Evolutionary conservation across 2,888 invertebrate genomes (phyloP).

Genomic region (Plusia festucae): DNA sequence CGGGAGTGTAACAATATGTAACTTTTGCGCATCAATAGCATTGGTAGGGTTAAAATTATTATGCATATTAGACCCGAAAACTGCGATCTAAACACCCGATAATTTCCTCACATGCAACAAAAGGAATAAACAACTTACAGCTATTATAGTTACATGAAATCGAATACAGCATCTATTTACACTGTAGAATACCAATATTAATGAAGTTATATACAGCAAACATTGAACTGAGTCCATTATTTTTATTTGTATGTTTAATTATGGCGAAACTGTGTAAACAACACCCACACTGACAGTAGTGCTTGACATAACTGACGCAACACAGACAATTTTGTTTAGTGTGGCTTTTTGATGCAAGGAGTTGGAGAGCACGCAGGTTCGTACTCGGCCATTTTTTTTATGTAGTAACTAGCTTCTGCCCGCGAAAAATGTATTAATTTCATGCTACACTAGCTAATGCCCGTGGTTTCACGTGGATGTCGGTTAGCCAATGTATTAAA

Average conservation of each 20-base stretch:
- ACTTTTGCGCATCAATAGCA: no score
- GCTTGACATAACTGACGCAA: slow-evolving; percentile 25
- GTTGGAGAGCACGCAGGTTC: slow-evolving; percentile 23
- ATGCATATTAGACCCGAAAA: no score
- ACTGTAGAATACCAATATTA: no score
- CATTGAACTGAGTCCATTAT: slow-evolving; percentile 18
- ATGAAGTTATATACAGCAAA: slow-evolving; percentile 11
- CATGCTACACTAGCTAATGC: no score
- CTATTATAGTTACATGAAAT: neutral
- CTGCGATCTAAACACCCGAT: no score
- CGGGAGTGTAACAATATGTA: no score
- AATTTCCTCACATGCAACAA: slow-evolving; percentile 11
- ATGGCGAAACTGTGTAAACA: slow-evolving; percentile 24
- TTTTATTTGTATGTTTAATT: slow-evolving; percentile 18
- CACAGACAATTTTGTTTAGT: slow-evolving; percentile 29
- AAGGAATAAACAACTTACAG: neutral
- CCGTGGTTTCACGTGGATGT: no score
- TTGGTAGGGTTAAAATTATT: no score
- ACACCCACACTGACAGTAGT: slow-evolving; percentile 9
- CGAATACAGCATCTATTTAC: slow-evolving; percentile 12
- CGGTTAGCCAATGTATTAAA: no score
- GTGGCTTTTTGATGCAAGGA: slow-evolving; percentile 34
- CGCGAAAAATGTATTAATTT: no score
- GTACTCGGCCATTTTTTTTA: neutral
- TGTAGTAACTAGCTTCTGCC: no score